Conservation (phyloP, 2,888 invertebrate species). For the Xestobium rufovillosum region DNA sequence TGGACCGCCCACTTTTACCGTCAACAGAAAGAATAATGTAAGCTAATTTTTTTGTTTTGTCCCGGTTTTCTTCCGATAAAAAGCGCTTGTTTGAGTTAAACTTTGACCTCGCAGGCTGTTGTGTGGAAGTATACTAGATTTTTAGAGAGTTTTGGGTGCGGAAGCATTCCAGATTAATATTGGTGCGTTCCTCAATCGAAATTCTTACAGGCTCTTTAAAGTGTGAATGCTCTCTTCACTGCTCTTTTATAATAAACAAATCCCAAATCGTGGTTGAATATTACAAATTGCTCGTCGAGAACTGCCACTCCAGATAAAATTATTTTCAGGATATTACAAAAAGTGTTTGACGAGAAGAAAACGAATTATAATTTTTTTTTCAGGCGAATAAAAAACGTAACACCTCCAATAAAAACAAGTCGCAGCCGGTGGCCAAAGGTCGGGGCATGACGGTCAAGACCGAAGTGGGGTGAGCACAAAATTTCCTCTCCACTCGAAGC, state of each 20-base stretch:
- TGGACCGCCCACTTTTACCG: conserved; percentile 35
- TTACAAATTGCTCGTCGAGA: conserved; percentile 3
- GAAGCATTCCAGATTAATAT: conserved; percentile 3
- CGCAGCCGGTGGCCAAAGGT: conserved; percentile 24
- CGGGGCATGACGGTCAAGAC: conserved; percentile 38
- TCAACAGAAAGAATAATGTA: conserved; percentile 37
- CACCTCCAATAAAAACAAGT: conserved; percentile 34
- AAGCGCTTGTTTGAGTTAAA: background rate
- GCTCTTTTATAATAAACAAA: background rate
- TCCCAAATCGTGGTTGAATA: background rate
- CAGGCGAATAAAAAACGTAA: conserved; percentile 34
- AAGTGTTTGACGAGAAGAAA: conserved; percentile 1
- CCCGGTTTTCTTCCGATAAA: conserved; percentile 3
- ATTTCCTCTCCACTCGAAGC: background rate
- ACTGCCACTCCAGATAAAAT: background rate
- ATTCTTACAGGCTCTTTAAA: conserved; percentile 7
- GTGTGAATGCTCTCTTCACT: background rate
- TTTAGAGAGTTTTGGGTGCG: conserved; percentile 14
- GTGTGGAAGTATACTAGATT: conserved; percentile 8
- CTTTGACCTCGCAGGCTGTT: conserved; percentile 2
- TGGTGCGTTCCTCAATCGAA: conserved; percentile 16
- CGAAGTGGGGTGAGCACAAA: conserved; percentile 36
- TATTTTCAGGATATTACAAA: background rate
- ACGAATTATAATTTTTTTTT: conserved; percentile 5
- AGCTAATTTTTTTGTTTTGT: conserved; percentile 18